phyloP scores from a whole-genome alignment of 2,113 vertebrate genomes.

The Thunnus maccoyii region DNA sequence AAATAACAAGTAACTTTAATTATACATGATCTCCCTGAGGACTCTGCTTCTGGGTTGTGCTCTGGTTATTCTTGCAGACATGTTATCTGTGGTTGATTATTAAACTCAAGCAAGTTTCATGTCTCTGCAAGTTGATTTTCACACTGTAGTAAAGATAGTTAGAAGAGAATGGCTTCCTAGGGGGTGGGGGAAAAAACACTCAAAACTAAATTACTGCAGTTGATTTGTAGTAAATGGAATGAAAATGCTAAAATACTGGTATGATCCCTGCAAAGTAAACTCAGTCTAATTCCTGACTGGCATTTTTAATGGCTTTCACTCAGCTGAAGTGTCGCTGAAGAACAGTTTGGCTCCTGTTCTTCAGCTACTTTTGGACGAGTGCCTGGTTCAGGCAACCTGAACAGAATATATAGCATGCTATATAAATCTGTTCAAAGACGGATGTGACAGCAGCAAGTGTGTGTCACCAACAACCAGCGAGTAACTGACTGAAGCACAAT shows the following conservation, averaged over 20 bases:
- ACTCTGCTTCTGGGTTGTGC: no score
- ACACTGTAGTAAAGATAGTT: not conserved
- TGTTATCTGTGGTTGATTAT: no score
- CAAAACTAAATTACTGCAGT: not conserved
- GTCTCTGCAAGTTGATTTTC: not conserved
- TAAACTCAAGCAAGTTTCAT: not conserved
- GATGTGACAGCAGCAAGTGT: conserved; percentile 22
- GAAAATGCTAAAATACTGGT: not conserved
- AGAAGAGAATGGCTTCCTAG: not conserved
- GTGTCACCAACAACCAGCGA: conserved; percentile 27
- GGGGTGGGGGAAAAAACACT: not conserved
- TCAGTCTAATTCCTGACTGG: conserved; percentile 7
- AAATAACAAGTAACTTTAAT: no score
- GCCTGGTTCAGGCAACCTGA: conserved; percentile 36
- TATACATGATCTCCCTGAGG: no score
- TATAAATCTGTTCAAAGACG: conserved; percentile 44
- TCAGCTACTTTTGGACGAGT: conserved; percentile 25
- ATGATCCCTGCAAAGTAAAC: conserved; percentile 15
- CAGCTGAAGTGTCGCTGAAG: conserved; percentile 8
- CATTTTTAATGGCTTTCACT: conserved; percentile 8
- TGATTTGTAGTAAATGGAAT: conserved; percentile 6
- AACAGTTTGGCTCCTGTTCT: conserved; percentile 28
- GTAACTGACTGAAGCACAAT: conserved; percentile 29
- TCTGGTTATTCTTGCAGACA: not conserved
- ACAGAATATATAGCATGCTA: conserved; percentile 48